These are phyloP conservation scores for Eupithecia insigniata DNA, from an alignment of 2,888 invertebrate genomes.

Conservation along the genomic window DNA sequence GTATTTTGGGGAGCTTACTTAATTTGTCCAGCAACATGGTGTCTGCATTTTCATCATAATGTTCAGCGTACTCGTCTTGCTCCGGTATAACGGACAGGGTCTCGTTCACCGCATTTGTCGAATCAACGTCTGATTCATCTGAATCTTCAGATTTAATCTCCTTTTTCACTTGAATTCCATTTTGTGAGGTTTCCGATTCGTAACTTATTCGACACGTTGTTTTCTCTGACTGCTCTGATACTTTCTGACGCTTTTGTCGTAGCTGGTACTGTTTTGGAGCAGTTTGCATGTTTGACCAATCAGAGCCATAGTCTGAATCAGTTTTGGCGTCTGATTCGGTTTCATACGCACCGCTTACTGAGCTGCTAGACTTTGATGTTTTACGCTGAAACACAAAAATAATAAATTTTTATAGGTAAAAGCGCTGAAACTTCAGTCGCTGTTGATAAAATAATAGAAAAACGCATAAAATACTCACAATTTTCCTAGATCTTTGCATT, in stretches of 20 bases:
- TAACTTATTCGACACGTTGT: constrained; percentile 11
- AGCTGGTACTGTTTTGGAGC: constrained; percentile 15
- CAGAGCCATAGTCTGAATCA: constrained; percentile 3
- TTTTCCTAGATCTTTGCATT: constrained; percentile 17
- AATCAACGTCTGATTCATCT: constrained; percentile 14
- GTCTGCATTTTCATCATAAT: constrained; percentile 8
- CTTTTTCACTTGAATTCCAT: not conserved
- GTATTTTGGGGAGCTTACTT: no score
- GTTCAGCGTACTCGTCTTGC: constrained; percentile 3
- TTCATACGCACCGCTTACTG: constrained; percentile 18
- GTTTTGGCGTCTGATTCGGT: constrained; percentile 13
- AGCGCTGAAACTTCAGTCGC: not conserved
- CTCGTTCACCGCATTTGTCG: constrained; percentile 7
- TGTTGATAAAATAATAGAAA: not conserved
- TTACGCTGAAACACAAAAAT: constrained; percentile 34
- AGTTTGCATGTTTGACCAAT: constrained; percentile 13
- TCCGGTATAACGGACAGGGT: constrained; percentile 19
- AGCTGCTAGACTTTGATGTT: constrained; percentile 27
- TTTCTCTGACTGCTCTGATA: constrained; percentile 27
- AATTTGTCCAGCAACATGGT: constrained; percentile 20
- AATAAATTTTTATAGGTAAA: no score
- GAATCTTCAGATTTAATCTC: constrained; percentile 22
- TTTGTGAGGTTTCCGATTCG: constrained; percentile 24
- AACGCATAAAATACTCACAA: constrained; percentile 23
- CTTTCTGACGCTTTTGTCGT: constrained; percentile 15